A percentile compares a stretch with the other conserved stretches of the same genome.
Evolutionary conservation across 2,797 vertebrate species (phyloP).

Genomic region (Amazonetta brasiliensis): DNA sequence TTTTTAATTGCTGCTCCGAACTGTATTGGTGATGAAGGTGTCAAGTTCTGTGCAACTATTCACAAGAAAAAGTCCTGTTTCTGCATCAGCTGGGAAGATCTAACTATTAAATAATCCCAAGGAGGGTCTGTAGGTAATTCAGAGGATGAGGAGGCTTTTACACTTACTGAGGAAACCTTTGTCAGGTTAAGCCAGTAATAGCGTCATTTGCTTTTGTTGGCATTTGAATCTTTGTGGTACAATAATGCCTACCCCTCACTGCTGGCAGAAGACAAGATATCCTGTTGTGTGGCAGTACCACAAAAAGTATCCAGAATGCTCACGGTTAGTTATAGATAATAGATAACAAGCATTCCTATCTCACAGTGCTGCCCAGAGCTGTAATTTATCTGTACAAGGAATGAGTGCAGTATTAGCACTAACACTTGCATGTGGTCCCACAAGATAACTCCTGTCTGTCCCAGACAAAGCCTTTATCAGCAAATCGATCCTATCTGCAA

Average conservation of each 20-base stretch:
- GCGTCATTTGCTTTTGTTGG: not conserved
- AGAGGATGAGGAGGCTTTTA: not conserved
- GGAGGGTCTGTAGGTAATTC: not conserved
- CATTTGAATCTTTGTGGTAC: not conserved
- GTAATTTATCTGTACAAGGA: not conserved
- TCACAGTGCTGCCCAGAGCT: not conserved
- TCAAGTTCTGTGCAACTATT: not conserved
- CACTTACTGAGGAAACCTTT: not conserved
- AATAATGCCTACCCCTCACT: not conserved
- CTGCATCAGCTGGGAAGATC: not conserved
- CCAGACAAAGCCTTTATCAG: not conserved
- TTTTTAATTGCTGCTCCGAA: not conserved
- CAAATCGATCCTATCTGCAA: slow-evolving; percentile 1
- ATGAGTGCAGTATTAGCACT: not conserved
- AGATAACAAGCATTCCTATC: not conserved
- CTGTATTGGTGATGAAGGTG: not conserved
- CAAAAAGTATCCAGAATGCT: not conserved
- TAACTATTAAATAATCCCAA: not conserved
- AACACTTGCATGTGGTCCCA: not conserved
- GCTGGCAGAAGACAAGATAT: not conserved
- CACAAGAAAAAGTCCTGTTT: not conserved
- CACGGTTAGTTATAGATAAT: not conserved
- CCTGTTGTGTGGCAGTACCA: not conserved
- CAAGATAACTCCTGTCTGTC: not conserved
- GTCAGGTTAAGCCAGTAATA: not conserved